Evolutionary conservation across 2,888 invertebrate species (phyloP), one percentile per base, ranked within the genome.

Genomic region (Apamea anceps): DNA sequence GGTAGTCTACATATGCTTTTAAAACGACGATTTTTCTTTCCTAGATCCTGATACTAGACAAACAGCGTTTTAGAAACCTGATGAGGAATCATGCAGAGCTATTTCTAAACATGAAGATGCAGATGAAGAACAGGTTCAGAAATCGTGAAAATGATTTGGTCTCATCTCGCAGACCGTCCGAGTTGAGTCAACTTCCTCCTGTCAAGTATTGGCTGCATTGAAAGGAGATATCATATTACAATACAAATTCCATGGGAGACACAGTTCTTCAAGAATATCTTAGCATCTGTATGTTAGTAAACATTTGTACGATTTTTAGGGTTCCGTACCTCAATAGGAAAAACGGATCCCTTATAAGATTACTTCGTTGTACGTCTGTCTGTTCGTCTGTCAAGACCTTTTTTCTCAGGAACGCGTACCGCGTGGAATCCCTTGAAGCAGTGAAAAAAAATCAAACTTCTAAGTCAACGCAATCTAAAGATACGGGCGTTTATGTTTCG

Each of bases 101-200:
- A 54, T 89, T 90, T 65, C 45, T 12, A 13, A 60, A 75, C 0
- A 71, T 83, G 68, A 83, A 83, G 51, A 70, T 15, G 37, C 51
- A n/a, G n/a, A 62, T 83, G 60, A 85, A 72, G 63, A 7, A 65
- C 8, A 54, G 15, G 28, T 85, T 70, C 28, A 37, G 28, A 18
- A 37, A 0, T 0, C n/a, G 12, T 15, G 12, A 37, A 37, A 37
- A n/a, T 10, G 18, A 87, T n/a, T 90, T 91, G n/a, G 62, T 68
- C 18, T 15, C 68, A 18, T 12, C 60, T 1, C 37, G 42, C 15
- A 68, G 12, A 10, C 0, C 51, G 10, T 65, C 85, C 3, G 68
- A 79, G 15, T 18, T 73, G 10, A 68, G 37, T 65, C 18, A 76
- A 25, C 54, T 45, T 25, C 37, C 66, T 15, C 42, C 77, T 18